A percentile compares a stretch with the other conserved stretches of the same genome.
Conservation (phyloP, 2,797 vertebrate species). For the Eulemur albifrons region DNA sequence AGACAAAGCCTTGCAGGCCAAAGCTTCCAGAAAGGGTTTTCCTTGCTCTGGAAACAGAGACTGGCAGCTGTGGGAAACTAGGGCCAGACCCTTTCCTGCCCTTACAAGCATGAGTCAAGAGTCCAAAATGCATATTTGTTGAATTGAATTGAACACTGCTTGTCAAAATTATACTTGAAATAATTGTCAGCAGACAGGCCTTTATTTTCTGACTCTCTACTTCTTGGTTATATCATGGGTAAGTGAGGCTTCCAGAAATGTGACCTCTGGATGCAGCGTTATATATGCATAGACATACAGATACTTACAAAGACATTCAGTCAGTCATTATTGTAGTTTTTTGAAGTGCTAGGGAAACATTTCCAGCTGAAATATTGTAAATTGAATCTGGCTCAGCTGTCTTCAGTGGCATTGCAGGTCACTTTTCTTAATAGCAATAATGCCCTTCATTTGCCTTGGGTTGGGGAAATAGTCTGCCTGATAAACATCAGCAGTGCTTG, state of each 20-base stretch:
- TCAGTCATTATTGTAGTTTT: not conserved
- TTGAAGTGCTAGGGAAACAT: not conserved
- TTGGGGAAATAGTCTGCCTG: not conserved
- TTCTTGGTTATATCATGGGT: not conserved
- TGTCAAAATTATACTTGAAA: conserved; percentile 42
- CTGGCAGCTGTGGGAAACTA: conserved; percentile 10
- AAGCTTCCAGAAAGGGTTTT: not conserved
- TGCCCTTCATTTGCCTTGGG: not conserved
- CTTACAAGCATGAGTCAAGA: conserved; percentile 15
- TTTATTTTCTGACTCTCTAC: conserved; percentile 31
- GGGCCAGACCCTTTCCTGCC: not conserved
- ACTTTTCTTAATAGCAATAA: conserved; percentile 17
- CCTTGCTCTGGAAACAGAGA: conserved; percentile 36
- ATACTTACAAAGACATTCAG: not conserved
- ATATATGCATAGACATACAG: not conserved
- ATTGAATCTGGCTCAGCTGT: not conserved
- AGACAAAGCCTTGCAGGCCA: not conserved
- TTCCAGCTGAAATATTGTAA: conserved; percentile 19
- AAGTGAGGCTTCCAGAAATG: not conserved
- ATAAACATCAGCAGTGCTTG: not conserved
- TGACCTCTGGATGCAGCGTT: not conserved
- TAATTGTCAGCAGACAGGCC: not conserved
- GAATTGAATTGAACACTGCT: not conserved
- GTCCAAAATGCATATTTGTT: conserved; percentile 8
- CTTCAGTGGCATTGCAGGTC: not conserved